A percentile compares a stretch with the other conserved stretches of the same genome.
These are phyloP conservation scores for Solenodon paradoxus DNA, from an alignment of 2,113 vertebrate species.

Conservation along the genomic window DNA sequence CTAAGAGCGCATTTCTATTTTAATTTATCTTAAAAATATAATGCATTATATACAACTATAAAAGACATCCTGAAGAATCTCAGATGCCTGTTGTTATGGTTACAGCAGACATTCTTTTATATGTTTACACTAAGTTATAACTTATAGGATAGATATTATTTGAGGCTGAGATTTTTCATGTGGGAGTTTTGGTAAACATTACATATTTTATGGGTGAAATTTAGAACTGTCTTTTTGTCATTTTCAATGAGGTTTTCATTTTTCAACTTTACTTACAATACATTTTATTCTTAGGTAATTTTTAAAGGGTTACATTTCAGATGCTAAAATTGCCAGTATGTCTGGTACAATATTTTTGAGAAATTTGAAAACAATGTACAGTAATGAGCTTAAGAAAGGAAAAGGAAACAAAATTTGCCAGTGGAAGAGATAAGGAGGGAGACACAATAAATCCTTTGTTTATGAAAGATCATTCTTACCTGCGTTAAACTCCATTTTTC, in stretches of 20 bases:
- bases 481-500: neutral
- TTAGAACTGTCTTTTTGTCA: neutral
- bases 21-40: conserved; percentile 7
- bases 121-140: neutral
- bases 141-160: neutral
- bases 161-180: neutral
- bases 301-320: neutral
- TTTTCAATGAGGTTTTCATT: neutral
- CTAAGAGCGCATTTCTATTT: neutral
- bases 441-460: neutral
- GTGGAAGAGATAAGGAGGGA: neutral
- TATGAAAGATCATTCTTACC: neutral
- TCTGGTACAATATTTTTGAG: neutral
- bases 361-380: neutral
- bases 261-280: neutral
- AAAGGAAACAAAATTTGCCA: neutral
- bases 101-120: neutral
- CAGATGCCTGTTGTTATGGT: neutral
- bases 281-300: neutral
- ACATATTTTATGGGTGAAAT: neutral
- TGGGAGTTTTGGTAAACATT: neutral
- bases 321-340: neutral
- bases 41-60: neutral
- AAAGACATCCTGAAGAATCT: neutral
- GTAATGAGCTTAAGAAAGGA: neutral